Evolutionary conservation across 2,113 vertebrate species (phyloP).

Genomic region (Ardeotis arabs): DNA sequence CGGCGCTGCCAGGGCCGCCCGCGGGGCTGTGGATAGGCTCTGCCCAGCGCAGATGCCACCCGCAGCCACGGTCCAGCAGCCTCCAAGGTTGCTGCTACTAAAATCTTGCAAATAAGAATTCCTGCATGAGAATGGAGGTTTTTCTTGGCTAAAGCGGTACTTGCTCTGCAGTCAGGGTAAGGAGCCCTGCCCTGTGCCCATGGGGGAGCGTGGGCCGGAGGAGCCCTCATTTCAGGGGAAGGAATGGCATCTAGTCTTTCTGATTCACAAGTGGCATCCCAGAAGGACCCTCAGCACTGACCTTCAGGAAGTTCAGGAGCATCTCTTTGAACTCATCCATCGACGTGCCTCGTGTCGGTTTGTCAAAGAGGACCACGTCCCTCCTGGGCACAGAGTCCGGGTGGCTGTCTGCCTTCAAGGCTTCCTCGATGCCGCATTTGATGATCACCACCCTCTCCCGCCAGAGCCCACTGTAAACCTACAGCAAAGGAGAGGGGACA

Average conservation of each 20-base stretch:
- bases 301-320: constrained; percentile 93
- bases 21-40: background rate
- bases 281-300: constrained; percentile 15
- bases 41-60: background rate
- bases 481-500: background rate
- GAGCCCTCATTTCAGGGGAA: background rate
- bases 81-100: background rate
- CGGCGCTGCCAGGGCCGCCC: background rate
- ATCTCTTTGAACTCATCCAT: constrained; percentile 97
- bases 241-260: background rate
- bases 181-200: background rate
- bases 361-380: constrained; percentile 88
- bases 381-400: constrained; percentile 69
- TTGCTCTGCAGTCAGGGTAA: background rate
- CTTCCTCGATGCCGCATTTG: constrained; percentile 89
- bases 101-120: background rate
- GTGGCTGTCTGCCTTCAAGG: constrained; percentile 66
- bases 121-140: background rate
- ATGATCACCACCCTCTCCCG: constrained; percentile 90
- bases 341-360: constrained; percentile 92
- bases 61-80: accelerated
- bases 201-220: background rate
- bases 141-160: background rate
- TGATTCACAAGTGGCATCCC: too few species aligned
- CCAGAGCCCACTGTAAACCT: constrained; percentile 95